Evolutionary conservation across 2,888 invertebrate species (phyloP).

Genomic region (Resseliella maxima): DNA sequence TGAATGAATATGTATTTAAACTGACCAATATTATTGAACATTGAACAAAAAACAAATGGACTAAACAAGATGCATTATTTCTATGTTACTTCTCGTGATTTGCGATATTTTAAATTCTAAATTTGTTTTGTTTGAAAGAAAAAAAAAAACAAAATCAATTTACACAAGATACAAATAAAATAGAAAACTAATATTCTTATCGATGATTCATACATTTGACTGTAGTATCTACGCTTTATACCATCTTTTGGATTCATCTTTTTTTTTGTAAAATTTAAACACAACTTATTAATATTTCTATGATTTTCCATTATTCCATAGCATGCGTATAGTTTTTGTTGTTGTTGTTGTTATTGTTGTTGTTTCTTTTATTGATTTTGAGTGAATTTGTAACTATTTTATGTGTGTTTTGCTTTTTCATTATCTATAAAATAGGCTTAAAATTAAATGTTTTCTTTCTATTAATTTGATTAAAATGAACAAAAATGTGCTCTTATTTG

Average conservation of each 20-base stretch:
- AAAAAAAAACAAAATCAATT: not conserved
- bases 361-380: not conserved
- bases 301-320: not conserved
- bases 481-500: conserved; percentile 31
- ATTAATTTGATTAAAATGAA: conserved; percentile 40
- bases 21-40: conserved; percentile 35
- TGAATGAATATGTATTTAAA: not conserved
- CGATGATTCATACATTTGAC: conserved; percentile 6
- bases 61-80: not conserved
- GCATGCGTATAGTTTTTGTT: not conserved
- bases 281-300: not conserved
- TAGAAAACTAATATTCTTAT: conserved; percentile 2
- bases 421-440: conserved; percentile 43
- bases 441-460: conserved; percentile 36
- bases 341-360: not conserved
- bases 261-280: not conserved
- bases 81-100: not conserved
- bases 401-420: not conserved
- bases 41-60: conserved; percentile 31
- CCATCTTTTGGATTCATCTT: not conserved
- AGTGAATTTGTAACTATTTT: conserved; percentile 7
- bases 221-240: not conserved
- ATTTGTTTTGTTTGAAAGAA: not conserved
- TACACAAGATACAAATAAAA: conserved; percentile 24
- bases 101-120: not conserved